Percentiles rank a stretch among this genome's conserved stretches.
Evolutionary conservation across 2,113 vertebrate genomes (phyloP).

Genomic region (Delphinus delphis): DNA sequence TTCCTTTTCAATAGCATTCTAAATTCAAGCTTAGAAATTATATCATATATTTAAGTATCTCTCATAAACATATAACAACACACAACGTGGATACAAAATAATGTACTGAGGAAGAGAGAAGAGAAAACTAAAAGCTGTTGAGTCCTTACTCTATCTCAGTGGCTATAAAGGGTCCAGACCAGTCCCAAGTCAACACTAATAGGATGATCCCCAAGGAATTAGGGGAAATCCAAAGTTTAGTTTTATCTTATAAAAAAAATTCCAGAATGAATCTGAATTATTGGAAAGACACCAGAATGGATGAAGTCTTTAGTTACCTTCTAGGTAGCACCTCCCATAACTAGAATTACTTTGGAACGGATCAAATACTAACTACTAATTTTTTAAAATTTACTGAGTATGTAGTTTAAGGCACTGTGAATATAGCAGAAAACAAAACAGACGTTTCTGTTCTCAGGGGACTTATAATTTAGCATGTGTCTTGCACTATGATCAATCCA

Average conservation of each 20-base stretch:
- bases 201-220: background rate
- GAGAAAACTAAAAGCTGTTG: background rate
- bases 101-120: background rate
- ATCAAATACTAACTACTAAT: conserved; percentile 9
- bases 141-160: background rate
- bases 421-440: background rate
- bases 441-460: background rate
- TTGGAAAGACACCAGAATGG: background rate
- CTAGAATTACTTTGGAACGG: conserved; percentile 21
- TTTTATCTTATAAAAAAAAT: conserved; percentile 24
- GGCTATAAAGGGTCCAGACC: background rate
- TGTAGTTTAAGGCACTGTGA: background rate
- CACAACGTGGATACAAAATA: background rate
- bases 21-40: conserved; percentile 31
- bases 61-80: background rate
- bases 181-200: background rate
- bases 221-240: conserved; percentile 5
- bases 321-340: background rate
- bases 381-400: background rate
- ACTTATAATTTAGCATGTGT: background rate
- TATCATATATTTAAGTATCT: background rate
- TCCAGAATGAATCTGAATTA: conserved; percentile 13
- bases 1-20: conserved; percentile 17
- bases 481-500: background rate
- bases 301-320: conserved; percentile 16